phyloP scores from a whole-genome alignment of 2,113 vertebrate species.

The Xenopus laevis region DNA sequence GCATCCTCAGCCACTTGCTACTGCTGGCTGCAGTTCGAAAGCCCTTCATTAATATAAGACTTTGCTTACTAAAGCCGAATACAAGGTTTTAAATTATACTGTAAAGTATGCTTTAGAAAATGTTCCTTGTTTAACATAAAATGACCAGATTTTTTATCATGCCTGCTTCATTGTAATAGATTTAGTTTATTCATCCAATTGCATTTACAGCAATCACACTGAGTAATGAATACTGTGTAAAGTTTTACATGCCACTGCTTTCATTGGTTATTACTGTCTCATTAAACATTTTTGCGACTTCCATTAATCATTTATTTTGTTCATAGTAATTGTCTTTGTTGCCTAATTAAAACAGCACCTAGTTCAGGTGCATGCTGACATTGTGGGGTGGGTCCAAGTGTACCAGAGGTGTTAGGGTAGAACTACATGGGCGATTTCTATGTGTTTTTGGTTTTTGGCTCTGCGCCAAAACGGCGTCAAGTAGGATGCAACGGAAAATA shows the following conservation, averaged over 20 bases:
- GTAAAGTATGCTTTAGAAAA: constrained; percentile 10
- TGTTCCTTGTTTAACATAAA: neutral
- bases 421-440: no score
- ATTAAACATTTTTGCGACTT: neutral
- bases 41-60: neutral
- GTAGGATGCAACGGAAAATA: no score
- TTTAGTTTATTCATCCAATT: neutral
- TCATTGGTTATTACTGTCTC: constrained; percentile 2
- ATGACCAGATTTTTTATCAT: neutral
- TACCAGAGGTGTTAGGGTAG: no score
- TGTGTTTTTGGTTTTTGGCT: no score
- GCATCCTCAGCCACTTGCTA: no score
- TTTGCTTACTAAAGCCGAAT: neutral
- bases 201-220: neutral
- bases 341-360: no score
- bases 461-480: no score
- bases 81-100: neutral
- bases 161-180: neutral
- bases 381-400: no score
- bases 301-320: neutral
- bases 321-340: neutral
- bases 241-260: constrained; percentile 9
- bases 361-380: no score
- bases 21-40: neutral
- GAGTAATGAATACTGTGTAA: neutral